These are phyloP conservation scores for Antheraea yamamai DNA, from an alignment of 2,888 invertebrate genomes.

Conservation along the genomic window DNA sequence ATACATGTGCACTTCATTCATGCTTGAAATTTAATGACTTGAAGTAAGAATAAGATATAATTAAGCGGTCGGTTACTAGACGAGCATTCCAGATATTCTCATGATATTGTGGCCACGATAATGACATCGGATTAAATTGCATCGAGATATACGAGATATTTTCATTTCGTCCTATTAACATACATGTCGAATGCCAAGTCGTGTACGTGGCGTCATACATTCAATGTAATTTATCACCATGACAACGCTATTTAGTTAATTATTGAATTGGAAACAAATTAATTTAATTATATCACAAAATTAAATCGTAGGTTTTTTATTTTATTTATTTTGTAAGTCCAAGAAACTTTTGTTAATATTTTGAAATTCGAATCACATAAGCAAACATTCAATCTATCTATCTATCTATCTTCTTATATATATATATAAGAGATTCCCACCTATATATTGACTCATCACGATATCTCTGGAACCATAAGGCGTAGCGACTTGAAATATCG, in stretches of 20 bases:
- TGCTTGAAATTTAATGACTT: slow-evolving; percentile 36
- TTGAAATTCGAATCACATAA: neutral
- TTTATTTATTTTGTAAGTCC: neutral
- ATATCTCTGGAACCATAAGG: too few species aligned
- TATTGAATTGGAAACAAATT: neutral
- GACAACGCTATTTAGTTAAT: slow-evolving; percentile 27
- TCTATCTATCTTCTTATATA: too few species aligned
- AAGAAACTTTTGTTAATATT: neutral
- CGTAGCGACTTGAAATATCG: too few species aligned
- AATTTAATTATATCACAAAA: neutral
- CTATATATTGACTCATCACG: too few species aligned
- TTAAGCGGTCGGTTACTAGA: slow-evolving; percentile 25
- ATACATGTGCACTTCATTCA: slow-evolving; percentile 35
- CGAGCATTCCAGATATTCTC: slow-evolving; percentile 31
- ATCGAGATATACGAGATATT: slow-evolving; percentile 36
- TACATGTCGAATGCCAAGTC: slow-evolving; percentile 35
- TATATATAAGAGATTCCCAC: too few species aligned
- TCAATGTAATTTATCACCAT: slow-evolving; percentile 24
- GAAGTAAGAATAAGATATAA: slow-evolving; percentile 32
- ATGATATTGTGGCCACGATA: slow-evolving; percentile 36
- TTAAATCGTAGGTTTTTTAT: neutral
- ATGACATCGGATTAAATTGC: slow-evolving; percentile 43
- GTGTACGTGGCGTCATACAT: slow-evolving; percentile 27
- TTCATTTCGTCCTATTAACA: slow-evolving; percentile 46
- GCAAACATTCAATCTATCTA: too few species aligned